Evolutionary conservation across 2,797 vertebrate genomes (phyloP), one percentile per base, ranked within the genome.

Genomic region (Tragopan temminckii): DNA sequence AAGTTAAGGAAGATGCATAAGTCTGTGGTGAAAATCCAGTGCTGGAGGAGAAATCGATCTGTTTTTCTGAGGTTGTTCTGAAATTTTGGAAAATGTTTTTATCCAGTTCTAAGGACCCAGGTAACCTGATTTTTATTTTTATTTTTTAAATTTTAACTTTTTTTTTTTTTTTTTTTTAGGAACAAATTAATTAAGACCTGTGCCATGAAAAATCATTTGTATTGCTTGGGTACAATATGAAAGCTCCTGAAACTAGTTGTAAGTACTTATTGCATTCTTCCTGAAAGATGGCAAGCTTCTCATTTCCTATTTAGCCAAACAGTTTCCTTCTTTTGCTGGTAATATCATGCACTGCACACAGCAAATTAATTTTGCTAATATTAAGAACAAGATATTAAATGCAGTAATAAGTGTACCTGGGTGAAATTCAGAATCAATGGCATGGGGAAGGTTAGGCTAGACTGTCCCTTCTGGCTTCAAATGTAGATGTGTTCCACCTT

Each of bases 281-380:
- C 35, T 83, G 40, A 63, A 81, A 29, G 46, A 38, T 2, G 31
- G 38, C 17, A 11, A 45, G 7, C 9, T 76, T 79, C 79, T 67
- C 9, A 23, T 68, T 90, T 45, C 7, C 8, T 33, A 0, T 66
- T 63, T 36, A 38, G 7, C 3, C 72, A 15, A 64, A 23, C 23
- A 29, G 7, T 50, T 68, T 86, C 21, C 9, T 72, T 42, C 13
- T 69, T 52, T 43, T 66, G 12, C 50, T 29, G 38, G 20, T 35
- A 35, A 27, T 18, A 24, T 33, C 62, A 0, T 1, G 15, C 31
- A 19, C 6, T 8, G 8, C 25, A 35, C 14, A 13, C 17, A 64
- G 13, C 21, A 18, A 4, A 0, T 21, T 70, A 5, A 0, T 21
- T 74, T 74, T 48, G 23, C 13, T 42, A 1, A 9, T 81, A 16